Evolutionary conservation across 2,113 vertebrate species (phyloP).

Genomic region (Percopsis transmontana): DNA sequence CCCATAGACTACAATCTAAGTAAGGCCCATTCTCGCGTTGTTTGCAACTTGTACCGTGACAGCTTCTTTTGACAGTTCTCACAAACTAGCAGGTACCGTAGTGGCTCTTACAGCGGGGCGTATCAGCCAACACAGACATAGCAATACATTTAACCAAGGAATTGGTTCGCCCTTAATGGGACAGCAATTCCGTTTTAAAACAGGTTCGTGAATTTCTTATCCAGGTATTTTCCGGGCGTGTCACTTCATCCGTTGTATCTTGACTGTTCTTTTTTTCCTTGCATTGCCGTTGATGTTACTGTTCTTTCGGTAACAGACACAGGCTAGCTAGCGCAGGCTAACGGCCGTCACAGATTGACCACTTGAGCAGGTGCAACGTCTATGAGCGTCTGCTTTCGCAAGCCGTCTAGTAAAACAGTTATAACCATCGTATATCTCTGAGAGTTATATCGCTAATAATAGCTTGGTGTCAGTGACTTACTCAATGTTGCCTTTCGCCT

Average conservation of each 20-base stretch:
- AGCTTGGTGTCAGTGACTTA: background rate
- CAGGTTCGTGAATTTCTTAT: constrained; percentile 58
- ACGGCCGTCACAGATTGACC: constrained; percentile 48
- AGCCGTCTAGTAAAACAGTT: constrained; percentile 6
- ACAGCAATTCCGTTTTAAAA: constrained; percentile 34
- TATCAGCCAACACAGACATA: constrained; percentile 37
- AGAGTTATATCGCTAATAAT: background rate
- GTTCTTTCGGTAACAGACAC: background rate
- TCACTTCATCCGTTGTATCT: background rate
- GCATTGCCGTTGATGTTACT: constrained; percentile 29
- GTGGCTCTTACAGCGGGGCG: constrained; percentile 68
- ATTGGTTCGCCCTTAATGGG: constrained; percentile 31
- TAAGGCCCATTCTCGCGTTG: constrained; percentile 49
- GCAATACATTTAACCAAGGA: constrained; percentile 16
- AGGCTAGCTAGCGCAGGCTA: constrained; percentile 43
- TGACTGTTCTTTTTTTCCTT: background rate
- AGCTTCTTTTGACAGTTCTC: constrained; percentile 38
- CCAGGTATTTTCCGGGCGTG: background rate
- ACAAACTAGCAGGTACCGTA: constrained; percentile 36
- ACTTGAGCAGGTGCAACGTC: constrained; percentile 62
- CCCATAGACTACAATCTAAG: background rate
- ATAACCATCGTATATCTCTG: background rate
- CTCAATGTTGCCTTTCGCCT: background rate
- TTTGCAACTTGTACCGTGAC: background rate
- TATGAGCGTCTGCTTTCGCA: constrained; percentile 8